Evolutionary conservation across 1,140 invertebrate species (phyloP).

Genomic region (Drosophila punjabiensis): DNA sequence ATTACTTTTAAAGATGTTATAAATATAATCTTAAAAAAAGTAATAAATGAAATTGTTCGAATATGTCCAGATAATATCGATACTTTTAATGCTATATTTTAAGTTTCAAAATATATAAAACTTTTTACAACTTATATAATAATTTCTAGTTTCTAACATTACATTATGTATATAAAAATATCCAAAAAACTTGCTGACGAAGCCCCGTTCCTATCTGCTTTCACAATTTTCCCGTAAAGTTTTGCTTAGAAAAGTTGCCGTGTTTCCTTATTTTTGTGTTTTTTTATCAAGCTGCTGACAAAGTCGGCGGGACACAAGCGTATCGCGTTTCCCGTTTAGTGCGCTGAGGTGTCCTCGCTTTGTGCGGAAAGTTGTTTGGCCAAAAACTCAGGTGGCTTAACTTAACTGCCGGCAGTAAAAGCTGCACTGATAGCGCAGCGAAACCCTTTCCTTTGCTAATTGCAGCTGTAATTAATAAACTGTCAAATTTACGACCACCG

Average conservation of each 20-base stretch:
- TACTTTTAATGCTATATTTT: too few species aligned
- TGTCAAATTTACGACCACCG: constrained; percentile 66
- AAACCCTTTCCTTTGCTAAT: constrained; percentile 21
- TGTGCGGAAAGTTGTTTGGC: constrained; percentile 13
- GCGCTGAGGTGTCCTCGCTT: constrained; percentile 1
- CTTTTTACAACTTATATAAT: too few species aligned
- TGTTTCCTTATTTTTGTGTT: constrained; percentile 9
- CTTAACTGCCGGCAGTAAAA: constrained; percentile 19
- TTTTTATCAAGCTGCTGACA: constrained; percentile 16
- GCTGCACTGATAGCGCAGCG: constrained; percentile 30
- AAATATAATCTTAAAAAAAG: too few species aligned
- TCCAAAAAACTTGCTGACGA: too few species aligned
- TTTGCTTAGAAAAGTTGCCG: constrained; percentile 12
- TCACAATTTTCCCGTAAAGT: not conserved
- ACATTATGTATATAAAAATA: too few species aligned
- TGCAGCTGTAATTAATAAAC: constrained; percentile 69
- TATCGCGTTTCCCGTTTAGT: constrained; percentile 31
- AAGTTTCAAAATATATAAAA: too few species aligned
- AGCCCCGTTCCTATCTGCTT: not conserved
- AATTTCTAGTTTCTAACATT: too few species aligned
- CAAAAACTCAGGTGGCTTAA: constrained; percentile 28
- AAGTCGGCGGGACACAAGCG: constrained; percentile 33
- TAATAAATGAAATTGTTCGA: too few species aligned
- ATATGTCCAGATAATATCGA: too few species aligned
- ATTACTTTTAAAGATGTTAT: too few species aligned